A percentile compares a stretch with the other conserved stretches of the same genome.
These are phyloP conservation scores for Acropora tenuis DNA, from an alignment of 64 coral and sea anemone species.

Conservation along the genomic window DNA sequence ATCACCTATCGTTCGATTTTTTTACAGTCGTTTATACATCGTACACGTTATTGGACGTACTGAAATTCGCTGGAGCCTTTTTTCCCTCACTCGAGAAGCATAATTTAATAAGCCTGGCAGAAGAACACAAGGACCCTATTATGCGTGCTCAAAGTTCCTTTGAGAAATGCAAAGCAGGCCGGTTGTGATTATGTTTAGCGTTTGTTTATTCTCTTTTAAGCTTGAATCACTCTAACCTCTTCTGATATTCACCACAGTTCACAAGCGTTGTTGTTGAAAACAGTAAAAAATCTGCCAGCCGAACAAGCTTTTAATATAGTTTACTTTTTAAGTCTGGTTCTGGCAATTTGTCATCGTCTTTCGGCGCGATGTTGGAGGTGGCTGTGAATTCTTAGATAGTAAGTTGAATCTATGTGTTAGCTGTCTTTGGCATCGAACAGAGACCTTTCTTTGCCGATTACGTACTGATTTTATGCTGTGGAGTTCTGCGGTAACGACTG, in stretches of 20 bases:
- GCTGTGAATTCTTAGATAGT: too few relatives aligned
- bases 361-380: neutral
- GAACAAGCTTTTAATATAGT: neutral
- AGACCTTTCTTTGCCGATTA: too few relatives aligned
- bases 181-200: neutral
- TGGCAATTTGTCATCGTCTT: neutral
- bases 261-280: neutral
- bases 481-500: neutral
- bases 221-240: slow-evolving; percentile 21
- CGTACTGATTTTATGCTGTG: too few relatives aligned
- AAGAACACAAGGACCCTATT: slow-evolving; percentile 42
- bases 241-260: neutral
- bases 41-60: slow-evolving; percentile 12
- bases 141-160: slow-evolving; percentile 6
- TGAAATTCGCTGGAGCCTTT: neutral
- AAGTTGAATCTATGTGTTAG: too few relatives aligned
- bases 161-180: slow-evolving; percentile 6
- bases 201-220: slow-evolving; percentile 24
- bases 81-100: slow-evolving; percentile 32
- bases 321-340: neutral
- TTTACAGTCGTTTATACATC: neutral
- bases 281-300: neutral
- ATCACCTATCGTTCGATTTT: neutral
- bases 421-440: too few relatives aligned
- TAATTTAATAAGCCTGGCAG: slow-evolving; percentile 47